Base-by-base conservation (phyloP, 2,113 vertebrate genomes). In the Dipodomys merriami region DNA sequence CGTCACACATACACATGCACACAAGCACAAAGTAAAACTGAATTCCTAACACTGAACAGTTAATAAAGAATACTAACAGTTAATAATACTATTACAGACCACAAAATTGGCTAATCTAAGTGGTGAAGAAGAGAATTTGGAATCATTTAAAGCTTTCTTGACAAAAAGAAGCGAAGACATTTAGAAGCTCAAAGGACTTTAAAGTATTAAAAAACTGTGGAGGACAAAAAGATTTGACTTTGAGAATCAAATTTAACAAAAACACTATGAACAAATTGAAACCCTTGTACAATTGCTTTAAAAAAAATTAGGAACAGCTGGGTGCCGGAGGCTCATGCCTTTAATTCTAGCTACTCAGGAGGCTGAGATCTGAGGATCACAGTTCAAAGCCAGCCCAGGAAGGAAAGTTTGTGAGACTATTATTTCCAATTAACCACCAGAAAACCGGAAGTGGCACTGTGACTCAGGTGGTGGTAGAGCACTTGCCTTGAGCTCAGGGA, bases 81-180 rank as follows among this genome's bases (percentile, higher is more conserved):
- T 39, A 39, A 39, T 39, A 39, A 39, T 39, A 62, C n/a, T 67
- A 27, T 18, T 62, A 68, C 11, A 90, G 22, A 71, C 35, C 69
- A 85, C 73, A 94, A 83, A 94, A 86, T 69, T 78, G 84, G 68
- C 49, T 90, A 89, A 93, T 27, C 77, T 1, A 83, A 39, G 8
- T 35, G 12, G 11, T 91, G 16, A 62, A 65, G 1, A 86, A 88
- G 88, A 84, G 7, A 87, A 13, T 79, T 13, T 81, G 7, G n/a
- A 92, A 77, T 57, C 22, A 74, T 83, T 94, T 82, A 76, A 86
- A 93, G 90, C 44, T 78, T 68, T 1, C 69, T 69, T 88, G 53
- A 62, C 29, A 82, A 86, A 91, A 79, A 81, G 62, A 93, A 69
- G 83, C 60, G 94, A 84, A 88, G 57, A 84, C 53, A 83, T 3